Evolutionary conservation across 2,888 invertebrate species (phyloP).

Genomic region (Dendrolimus houi): DNA sequence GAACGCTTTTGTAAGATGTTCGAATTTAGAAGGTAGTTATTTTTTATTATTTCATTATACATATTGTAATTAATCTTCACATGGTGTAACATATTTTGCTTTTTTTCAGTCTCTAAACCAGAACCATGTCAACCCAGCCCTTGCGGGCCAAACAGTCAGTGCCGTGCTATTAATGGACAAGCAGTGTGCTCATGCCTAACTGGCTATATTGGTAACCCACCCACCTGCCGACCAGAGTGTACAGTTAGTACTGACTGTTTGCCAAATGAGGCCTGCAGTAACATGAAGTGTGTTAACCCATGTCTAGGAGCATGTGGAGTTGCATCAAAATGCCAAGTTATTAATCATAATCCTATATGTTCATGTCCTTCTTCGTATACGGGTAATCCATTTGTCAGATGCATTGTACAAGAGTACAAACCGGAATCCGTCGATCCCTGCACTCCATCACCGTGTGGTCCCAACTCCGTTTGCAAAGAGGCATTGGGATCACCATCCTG

Average conservation of each 20-base stretch:
- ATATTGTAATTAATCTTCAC: background rate
- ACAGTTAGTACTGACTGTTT: conserved; percentile 84
- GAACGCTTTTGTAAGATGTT: conserved; percentile 80
- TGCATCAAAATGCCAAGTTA: conserved; percentile 83
- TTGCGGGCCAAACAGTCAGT: conserved; percentile 88
- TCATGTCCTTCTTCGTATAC: conserved; percentile 80
- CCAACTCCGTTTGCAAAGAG: conserved; percentile 83
- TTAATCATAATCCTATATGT: conserved; percentile 89
- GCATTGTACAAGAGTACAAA: conserved; percentile 67
- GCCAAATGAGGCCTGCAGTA: conserved; percentile 83
- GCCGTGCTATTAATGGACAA: conserved; percentile 83
- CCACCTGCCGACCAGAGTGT: conserved; percentile 87
- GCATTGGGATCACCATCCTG: conserved; percentile 82
- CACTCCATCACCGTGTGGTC: conserved; percentile 87
- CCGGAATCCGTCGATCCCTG: conserved; percentile 80
- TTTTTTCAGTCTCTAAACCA: conserved; percentile 42
- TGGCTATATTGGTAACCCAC: conserved; percentile 85
- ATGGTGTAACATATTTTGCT: background rate
- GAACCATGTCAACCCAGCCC: conserved; percentile 76
- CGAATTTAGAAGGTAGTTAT: conserved; percentile 50
- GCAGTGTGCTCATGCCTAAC: conserved; percentile 83
- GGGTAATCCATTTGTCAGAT: conserved; percentile 87
- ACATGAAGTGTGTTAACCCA: conserved; percentile 88
- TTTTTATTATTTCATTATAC: background rate
- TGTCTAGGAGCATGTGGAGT: conserved; percentile 89